These are phyloP conservation scores for Ethmia dodecea DNA, from an alignment of 2,888 invertebrate species.

Conservation along the genomic window DNA sequence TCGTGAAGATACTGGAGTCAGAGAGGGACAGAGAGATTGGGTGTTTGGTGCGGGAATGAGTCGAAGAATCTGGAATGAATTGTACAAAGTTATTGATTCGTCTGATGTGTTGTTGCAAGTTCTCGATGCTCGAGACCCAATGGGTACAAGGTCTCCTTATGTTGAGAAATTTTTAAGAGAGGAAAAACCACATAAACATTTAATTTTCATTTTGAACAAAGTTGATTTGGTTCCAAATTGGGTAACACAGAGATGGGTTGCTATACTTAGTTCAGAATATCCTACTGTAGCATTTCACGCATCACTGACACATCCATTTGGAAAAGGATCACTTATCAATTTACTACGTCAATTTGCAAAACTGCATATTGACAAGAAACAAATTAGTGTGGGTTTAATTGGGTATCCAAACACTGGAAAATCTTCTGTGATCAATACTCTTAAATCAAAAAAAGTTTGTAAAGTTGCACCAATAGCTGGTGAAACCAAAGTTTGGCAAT, in stretches of 20 bases:
- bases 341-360: conserved; percentile 96
- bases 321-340: conserved; percentile 97
- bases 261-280: conserved; percentile 94
- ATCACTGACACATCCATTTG: conserved; percentile 98
- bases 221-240: conserved; percentile 97
- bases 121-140: conserved; percentile 97
- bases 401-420: conserved; percentile 99
- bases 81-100: conserved; percentile 99
- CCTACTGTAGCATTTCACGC: conserved; percentile 99
- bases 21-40: conserved; percentile 92
- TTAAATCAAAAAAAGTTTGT: conserved; percentile 97
- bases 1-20: conserved; percentile 88
- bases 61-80: conserved; percentile 98
- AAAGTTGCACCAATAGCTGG: conserved; percentile 99
- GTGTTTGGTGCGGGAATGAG: conserved; percentile 97
- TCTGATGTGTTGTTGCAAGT: conserved; percentile 98
- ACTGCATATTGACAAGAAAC: conserved; percentile 96
- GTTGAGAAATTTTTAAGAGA: conserved; percentile 94
- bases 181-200: conserved; percentile 97
- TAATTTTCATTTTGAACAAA: conserved; percentile 98
- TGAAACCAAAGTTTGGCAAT: conserved; percentile 99
- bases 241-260: conserved; percentile 99
- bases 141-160: conserved; percentile 95
- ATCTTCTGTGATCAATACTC: conserved; percentile 97
- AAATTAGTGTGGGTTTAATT: conserved; percentile 99